Evolutionary conservation across 2,113 vertebrate genomes (phyloP).

Genomic region (Crotalus helleri): DNA sequence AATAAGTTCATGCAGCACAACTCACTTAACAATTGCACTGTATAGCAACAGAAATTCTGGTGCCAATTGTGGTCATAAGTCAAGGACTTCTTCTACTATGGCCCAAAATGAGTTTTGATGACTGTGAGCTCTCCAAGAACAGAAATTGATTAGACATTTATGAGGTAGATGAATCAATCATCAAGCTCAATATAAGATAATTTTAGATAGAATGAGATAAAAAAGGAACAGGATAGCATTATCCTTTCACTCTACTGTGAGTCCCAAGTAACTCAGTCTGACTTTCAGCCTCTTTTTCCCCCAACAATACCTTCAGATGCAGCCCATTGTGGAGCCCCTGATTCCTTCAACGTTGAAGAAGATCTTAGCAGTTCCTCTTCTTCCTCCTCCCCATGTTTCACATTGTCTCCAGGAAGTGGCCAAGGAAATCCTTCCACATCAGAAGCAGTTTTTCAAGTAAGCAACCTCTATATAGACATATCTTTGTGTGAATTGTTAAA

Average conservation of each 20-base stretch:
- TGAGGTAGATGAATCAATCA: too few relatives aligned
- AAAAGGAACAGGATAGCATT: background rate
- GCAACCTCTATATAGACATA: background rate
- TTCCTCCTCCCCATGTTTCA: constrained; percentile 67
- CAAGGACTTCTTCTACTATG: background rate
- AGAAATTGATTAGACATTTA: too few relatives aligned
- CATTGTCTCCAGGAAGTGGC: constrained; percentile 61
- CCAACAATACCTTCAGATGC: constrained; percentile 36
- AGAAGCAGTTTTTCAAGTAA: constrained; percentile 66
- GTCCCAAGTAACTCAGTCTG: background rate
- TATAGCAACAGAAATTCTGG: background rate
- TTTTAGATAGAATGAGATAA: background rate
- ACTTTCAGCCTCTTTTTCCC: background rate
- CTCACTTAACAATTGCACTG: background rate
- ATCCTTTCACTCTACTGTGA: background rate
- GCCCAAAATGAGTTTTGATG: background rate
- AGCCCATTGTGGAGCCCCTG: constrained; percentile 61
- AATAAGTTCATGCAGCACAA: background rate
- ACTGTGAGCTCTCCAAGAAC: background rate
- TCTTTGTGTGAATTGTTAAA: background rate
- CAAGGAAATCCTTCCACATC: constrained; percentile 67
- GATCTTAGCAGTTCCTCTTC: constrained; percentile 72
- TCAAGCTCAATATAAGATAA: background rate
- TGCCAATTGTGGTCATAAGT: background rate
- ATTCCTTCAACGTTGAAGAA: constrained; percentile 75